A percentile compares a stretch with the other conserved stretches of the same genome.
phyloP scores from a whole-genome alignment of 2,888 invertebrate genomes.

The Lysandra coridon region DNA sequence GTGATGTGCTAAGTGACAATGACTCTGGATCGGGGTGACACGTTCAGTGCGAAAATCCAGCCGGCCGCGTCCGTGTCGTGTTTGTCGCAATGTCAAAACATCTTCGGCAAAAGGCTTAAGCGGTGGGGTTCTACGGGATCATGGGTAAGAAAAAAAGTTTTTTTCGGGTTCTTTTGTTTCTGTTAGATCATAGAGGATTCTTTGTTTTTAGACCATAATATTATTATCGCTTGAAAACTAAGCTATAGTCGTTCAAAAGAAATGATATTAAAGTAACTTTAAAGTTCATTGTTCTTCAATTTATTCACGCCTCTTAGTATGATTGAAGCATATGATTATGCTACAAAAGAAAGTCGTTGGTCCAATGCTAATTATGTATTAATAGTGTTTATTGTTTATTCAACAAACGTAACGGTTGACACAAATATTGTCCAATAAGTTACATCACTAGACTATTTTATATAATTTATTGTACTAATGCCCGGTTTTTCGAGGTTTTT shows the following conservation, averaged over 20 bases:
- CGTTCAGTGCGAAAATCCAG: slow-evolving; percentile 73
- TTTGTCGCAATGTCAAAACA: slow-evolving; percentile 81
- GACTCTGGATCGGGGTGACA: slow-evolving; percentile 75
- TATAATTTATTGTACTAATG: neutral
- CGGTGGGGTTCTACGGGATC: slow-evolving; percentile 88
- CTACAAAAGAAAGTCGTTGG: slow-evolving; percentile 22
- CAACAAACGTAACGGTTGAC: slow-evolving; percentile 26
- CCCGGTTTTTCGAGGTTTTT: neutral
- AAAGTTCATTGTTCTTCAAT: neutral
- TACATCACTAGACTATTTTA: slow-evolving; percentile 18
- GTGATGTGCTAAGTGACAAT: slow-evolving; percentile 49
- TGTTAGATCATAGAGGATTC: neutral
- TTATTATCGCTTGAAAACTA: neutral
- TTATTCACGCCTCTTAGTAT: slow-evolving; percentile 3
- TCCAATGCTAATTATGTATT: slow-evolving; percentile 25
- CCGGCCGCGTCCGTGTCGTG: slow-evolving; percentile 76
- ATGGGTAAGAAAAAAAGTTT: slow-evolving; percentile 80
- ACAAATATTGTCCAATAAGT: slow-evolving; percentile 21
- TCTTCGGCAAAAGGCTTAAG: slow-evolving; percentile 84
- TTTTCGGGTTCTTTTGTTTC: neutral
- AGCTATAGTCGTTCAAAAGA: neutral
- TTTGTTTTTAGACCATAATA: too few species aligned
- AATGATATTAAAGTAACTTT: neutral
- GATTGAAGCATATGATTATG: slow-evolving; percentile 5
- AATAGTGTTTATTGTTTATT: slow-evolving; percentile 28